Base-by-base conservation (phyloP, 2,797 vertebrate genomes). In the Lacerta bilineata region DNA sequence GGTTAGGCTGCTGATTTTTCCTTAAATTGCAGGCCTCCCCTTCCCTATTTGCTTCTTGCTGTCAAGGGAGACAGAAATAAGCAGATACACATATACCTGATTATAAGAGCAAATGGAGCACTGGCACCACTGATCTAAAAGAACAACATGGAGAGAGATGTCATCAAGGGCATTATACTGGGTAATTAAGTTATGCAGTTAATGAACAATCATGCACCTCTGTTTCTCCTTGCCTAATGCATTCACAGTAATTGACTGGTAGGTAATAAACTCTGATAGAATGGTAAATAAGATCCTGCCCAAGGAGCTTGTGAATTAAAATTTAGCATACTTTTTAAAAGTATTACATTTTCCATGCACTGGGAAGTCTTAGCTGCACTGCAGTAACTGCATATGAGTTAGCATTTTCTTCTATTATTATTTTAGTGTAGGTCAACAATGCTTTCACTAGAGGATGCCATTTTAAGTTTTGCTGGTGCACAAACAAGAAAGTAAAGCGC, bases 151-250 rank as follows among this genome's bases (percentile, higher is more conserved):
- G 80, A 79, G 59, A 90, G 81, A 74, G n/a, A 90, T 87, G 75
- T 84, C 85, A 87, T 90, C 80, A 72, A 84, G 80, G 50, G 66
- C 80, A 87, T 78, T 36, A 64, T 36, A 72, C 25, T 74, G 66
- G 33, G 75, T 87, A 87, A 90, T 90, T 87, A 90, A 87, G 85
- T 80, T 87, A 84, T 41, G 33, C 43, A 78, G 80, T 87, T 87
- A 90, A 90, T 87, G 85, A 90, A 39, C 46, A 74, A 72, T 87
- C 80, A 90, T 84, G 87, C 85, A 83, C 75, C 85, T 87, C 50
- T 84, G 75, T 87, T 90, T 86, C 80, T 90, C 80, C 84, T 80
- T 79, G 76, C 83, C 76, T 83, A 84, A 87, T 87, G 81, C 85
- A 11, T 80, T 29, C 75, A 66, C 18, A 72, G 33, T 87, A 90